These are phyloP conservation scores for Bujurquina vittata DNA, from an alignment of 2,113 vertebrate genomes.

Conservation along the genomic window DNA sequence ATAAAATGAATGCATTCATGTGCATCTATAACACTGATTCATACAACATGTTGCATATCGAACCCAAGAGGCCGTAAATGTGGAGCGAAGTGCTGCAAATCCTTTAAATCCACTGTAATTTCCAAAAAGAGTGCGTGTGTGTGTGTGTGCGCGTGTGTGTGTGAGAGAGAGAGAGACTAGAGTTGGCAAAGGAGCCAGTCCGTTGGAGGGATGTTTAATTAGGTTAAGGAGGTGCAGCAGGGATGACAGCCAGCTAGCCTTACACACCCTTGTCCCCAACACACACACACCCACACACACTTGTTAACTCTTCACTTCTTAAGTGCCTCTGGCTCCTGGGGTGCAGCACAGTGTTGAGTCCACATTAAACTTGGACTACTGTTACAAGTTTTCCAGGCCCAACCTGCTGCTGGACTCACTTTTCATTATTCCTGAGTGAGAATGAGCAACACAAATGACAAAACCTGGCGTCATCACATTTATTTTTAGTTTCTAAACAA, in stretches of 20 bases:
- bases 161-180: background rate
- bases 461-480: background rate
- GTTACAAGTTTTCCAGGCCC: conserved; percentile 45
- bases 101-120: conserved; percentile 39
- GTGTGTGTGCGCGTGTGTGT: background rate
- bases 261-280: conserved; percentile 32
- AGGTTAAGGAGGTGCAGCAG: conserved; percentile 56
- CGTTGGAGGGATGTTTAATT: conserved; percentile 63
- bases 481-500: conserved; percentile 26
- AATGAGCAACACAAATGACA: conserved; percentile 19
- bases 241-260: conserved; percentile 40
- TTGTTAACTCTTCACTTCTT: conserved; percentile 23
- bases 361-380: conserved; percentile 17
- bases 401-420: conserved; percentile 48
- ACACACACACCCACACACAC: conserved; percentile 23
- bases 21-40: conserved; percentile 27
- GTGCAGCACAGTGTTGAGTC: conserved; percentile 30
- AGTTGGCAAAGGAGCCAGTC: conserved; percentile 34
- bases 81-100: conserved; percentile 41
- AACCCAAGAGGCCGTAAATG: conserved; percentile 24
- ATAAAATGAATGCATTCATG: conserved; percentile 31
- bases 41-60: conserved; percentile 23
- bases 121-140: conserved; percentile 20
- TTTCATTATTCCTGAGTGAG: conserved; percentile 34
- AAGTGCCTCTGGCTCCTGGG: conserved; percentile 33